Evolutionary conservation across 2,888 invertebrate genomes (phyloP), one percentile per base, ranked within the genome.

Genomic region (Pseudanteris insignis): DNA sequence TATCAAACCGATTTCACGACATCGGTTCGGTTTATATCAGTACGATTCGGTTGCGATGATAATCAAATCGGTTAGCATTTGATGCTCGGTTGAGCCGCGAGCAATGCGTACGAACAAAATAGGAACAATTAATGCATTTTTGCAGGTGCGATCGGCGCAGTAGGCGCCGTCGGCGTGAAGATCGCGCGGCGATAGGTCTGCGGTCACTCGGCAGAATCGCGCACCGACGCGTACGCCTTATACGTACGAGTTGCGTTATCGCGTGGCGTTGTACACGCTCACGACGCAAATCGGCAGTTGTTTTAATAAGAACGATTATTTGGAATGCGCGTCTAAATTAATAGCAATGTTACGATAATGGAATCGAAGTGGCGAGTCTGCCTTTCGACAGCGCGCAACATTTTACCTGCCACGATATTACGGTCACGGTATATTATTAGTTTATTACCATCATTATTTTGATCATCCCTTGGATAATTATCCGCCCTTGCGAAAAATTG

Each of bases 91-190:
- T 11, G 33, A 14, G 7, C 32, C 24, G 28, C 11, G 32, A 34
- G 53, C n/a, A n/a, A n/a, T n/a, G n/a, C n/a, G n/a, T n/a, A n/a
- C n/a, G 26, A 43, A 28, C 28, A 38, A 50, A 63, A 50, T 54
- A 36, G 36, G 44, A 63, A 54, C 50, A 63, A 63, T 63, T 63
- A 63, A 63, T 40, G 58, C 44, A 63, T 47, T 63, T 57, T 62
- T 63, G 54, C 29, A 33, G 4, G 6, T 54, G 54, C 44, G 63
- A 51, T 53, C 63, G 38, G 21, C 41, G 63, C 24, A 46, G 59
- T 41, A 59, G 65, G 72, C 71, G 71, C 70, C 70, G 69, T 68
- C 70, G 68, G 76, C 76, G 77, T 75, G 70, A 76, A 74, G 76
- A 77, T 77, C 67, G 64, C 60, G 29, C 59, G 10, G 38, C 62